Evolutionary conservation across 2,797 vertebrate genomes (phyloP).

Genomic region (Lates japonicus): DNA sequence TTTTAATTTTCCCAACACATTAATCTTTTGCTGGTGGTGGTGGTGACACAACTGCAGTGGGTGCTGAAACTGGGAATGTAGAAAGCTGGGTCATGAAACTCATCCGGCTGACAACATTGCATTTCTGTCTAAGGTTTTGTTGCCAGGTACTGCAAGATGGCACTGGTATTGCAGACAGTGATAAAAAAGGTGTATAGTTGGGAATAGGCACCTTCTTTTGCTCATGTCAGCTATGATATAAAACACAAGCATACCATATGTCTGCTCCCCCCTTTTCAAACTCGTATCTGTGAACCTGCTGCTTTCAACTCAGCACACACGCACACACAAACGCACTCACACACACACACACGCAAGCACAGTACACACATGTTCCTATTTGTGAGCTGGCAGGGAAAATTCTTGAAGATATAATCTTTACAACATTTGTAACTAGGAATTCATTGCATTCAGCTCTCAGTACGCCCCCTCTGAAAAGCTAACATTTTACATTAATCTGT

Average conservation of each 20-base stretch:
- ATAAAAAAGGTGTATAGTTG: constrained; percentile 31
- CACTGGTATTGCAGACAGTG: constrained; percentile 7
- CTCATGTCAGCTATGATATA: constrained; percentile 42
- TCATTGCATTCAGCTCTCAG: constrained; percentile 72
- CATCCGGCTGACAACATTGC: constrained; percentile 14
- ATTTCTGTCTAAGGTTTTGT: background rate
- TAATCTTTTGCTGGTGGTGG: constrained; percentile 5
- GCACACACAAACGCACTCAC: background rate
- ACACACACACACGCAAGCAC: background rate
- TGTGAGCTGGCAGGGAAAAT: constrained; percentile 35
- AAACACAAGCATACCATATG: constrained; percentile 46
- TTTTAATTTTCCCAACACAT: background rate
- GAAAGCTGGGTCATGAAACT: constrained; percentile 39
- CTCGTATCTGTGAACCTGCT: constrained; percentile 31
- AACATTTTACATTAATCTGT: constrained; percentile 74
- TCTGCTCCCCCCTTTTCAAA: constrained; percentile 28
- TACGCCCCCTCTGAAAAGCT: constrained; percentile 67
- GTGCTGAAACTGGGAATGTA: constrained; percentile 1
- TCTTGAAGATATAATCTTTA: constrained; percentile 74
- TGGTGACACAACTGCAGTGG: constrained; percentile 16
- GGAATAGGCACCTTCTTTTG: constrained; percentile 27
- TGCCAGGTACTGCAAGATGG: constrained; percentile 16
- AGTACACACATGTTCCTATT: constrained; percentile 42
- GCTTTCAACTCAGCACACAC: constrained; percentile 26
- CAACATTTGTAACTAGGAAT: constrained; percentile 74